Percentiles rank a stretch among this genome's conserved stretches.
Conservation (phyloP, 1,140 invertebrate genomes). For the Probaryconus sp. region DNA sequence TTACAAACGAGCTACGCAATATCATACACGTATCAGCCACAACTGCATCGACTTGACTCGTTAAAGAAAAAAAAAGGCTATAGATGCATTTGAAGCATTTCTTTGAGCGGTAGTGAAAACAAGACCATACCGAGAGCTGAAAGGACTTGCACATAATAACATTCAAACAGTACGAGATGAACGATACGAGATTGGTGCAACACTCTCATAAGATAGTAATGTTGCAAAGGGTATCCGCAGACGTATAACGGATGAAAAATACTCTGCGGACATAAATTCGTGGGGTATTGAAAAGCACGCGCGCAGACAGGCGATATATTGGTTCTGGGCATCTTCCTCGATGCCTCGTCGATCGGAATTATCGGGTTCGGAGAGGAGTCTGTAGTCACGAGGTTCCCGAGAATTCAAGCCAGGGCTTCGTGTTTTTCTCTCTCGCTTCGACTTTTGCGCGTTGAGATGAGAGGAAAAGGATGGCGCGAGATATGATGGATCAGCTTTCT, state of each 20-base stretch:
- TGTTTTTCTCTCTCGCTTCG: conserved; percentile 37
- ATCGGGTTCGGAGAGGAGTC: conserved; percentile 35
- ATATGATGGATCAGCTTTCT: conserved; percentile 64
- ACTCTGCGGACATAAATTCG: conserved; percentile 47
- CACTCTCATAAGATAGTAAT: conserved; percentile 23
- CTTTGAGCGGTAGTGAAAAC: not conserved
- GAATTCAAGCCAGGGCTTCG: conserved; percentile 20
- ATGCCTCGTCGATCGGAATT: conserved; percentile 46
- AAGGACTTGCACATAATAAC: conserved; percentile 26
- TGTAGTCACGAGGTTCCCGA: conserved; percentile 39
- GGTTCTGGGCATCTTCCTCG: conserved; percentile 52
- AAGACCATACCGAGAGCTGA: not conserved
- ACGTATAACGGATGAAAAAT: conserved; percentile 38
- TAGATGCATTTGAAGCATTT: too few relatives aligned
- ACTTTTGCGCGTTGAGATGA: conserved; percentile 10
- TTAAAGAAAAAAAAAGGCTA: too few relatives aligned
- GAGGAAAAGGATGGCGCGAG: conserved; percentile 23
- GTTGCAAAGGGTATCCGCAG: conserved; percentile 18
- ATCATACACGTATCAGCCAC: too few relatives aligned
- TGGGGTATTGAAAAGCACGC: conserved; percentile 47
- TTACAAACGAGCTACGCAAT: too few relatives aligned
- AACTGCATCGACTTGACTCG: too few relatives aligned
- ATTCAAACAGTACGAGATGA: conserved; percentile 33
- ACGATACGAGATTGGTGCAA: conserved; percentile 30
- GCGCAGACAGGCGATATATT: conserved; percentile 54